Evolutionary conservation across 1,140 invertebrate species (phyloP).

Genomic region (Chelonus insularis): DNA sequence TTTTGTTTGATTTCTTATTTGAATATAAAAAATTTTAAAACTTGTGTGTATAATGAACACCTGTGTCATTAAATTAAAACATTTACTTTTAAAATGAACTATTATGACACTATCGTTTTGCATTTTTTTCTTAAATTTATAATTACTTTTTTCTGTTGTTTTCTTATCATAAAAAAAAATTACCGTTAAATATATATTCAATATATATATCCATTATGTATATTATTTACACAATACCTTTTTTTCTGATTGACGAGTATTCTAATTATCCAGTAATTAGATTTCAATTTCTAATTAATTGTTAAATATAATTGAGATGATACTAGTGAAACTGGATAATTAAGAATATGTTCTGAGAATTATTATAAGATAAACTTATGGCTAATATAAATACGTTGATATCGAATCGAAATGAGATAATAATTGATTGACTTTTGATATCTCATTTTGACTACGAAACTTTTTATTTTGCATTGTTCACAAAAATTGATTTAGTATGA

Average conservation of each 20-base stretch:
- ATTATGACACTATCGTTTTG: constrained; percentile 44
- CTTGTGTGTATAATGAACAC: constrained; percentile 38
- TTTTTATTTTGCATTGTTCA: background rate
- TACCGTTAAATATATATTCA: constrained; percentile 28
- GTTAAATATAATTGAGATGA: constrained; percentile 10
- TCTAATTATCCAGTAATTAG: background rate
- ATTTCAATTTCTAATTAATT: background rate
- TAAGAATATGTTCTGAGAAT: background rate
- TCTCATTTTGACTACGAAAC: background rate
- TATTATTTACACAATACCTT: too few species aligned
- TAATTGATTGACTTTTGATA: constrained; percentile 2
- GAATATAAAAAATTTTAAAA: constrained; percentile 41
- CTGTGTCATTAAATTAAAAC: constrained; percentile 37
- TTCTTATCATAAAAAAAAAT: constrained; percentile 25
- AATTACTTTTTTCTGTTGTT: constrained; percentile 6
- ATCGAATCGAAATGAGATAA: background rate
- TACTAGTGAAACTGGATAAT: background rate
- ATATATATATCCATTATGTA: too few species aligned
- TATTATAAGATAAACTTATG: constrained; percentile 16
- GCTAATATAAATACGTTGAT: constrained; percentile 20
- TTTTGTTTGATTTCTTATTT: constrained; percentile 24
- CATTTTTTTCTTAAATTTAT: constrained; percentile 5
- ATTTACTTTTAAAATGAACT: constrained; percentile 36
- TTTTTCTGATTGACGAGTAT: too few species aligned
- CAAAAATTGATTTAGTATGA: background rate